Evolutionary conservation across 2,888 invertebrate genomes (phyloP).

Genomic region (Drosophila neoperkinsi): DNA sequence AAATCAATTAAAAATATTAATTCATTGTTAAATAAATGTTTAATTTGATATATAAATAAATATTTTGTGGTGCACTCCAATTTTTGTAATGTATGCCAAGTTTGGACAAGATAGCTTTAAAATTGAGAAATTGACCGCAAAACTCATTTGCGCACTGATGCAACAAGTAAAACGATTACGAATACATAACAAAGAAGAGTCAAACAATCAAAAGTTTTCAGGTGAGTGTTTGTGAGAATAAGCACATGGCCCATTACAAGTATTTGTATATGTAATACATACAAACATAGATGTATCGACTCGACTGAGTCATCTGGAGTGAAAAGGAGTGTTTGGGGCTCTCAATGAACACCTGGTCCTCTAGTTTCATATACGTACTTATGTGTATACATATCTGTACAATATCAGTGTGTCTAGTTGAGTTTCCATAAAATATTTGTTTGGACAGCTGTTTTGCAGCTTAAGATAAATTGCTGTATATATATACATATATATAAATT

Average conservation of each 20-base stretch:
- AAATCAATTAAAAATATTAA: neutral
- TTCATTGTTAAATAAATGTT: neutral
- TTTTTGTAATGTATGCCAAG: neutral
- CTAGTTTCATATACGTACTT: conserved; percentile 3
- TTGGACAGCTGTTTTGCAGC: conserved; percentile 22
- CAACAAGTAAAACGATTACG: neutral
- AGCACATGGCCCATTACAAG: neutral
- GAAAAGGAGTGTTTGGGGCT: conserved; percentile 13
- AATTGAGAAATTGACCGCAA: neutral
- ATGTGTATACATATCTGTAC: neutral
- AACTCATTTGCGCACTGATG: neutral
- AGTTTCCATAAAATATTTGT: neutral
- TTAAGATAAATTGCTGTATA: neutral
- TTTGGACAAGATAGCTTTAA: neutral
- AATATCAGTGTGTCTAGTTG: neutral
- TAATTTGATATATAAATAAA: neutral
- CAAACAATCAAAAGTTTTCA: neutral
- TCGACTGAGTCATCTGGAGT: conserved; percentile 18
- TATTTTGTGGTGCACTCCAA: neutral
- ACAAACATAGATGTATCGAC: neutral
- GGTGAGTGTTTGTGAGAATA: neutral
- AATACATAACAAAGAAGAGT: neutral
- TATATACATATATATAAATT: neutral
- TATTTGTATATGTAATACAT: neutral
- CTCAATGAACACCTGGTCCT: conserved; percentile 26